Evolutionary conservation across 2,113 vertebrate genomes (phyloP), one percentile per base, ranked within the genome.

Genomic region (Callipepla californica): DNA sequence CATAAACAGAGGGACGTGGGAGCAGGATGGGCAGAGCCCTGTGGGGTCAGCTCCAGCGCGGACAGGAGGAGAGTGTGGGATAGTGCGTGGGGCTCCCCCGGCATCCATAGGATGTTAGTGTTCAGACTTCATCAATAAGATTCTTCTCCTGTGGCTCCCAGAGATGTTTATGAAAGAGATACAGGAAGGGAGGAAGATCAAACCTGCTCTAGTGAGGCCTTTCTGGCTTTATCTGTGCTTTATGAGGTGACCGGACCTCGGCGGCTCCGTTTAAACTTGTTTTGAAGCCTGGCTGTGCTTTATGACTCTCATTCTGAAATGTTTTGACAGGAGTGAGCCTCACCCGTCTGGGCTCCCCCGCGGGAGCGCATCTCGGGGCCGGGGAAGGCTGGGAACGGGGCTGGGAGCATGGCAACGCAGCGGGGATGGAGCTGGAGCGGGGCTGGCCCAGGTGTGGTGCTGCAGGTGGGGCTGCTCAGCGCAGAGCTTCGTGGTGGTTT

Each of bases 141-240:
- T 76, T 87, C 92, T 17, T 76, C 93, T 94, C 83, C 80, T 61
- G 80, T 0, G 2, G 42, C 91, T 93, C 89, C 94, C 94, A 57
- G 63, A 93, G 75, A 92, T 96, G 96, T 96, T 97, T 97, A 97
- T 75, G 88, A 70, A 95, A 96, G 94, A 94, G 94, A 95, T 94
- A 94, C 93, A 95, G 94, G 96, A 95, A 95, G 85, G 87, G 94
- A 92, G 89, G 94, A 96, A 97, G 96, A 97, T 96, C 95, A 96
- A 96, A 96, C 96, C 94, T 96, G 93, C 79, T 62, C 59, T 50
- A 48, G 92, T 0, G 7, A 92, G 77, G 81, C 90, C 79, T 59
- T 66, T n/a, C 75, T 89, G 91, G 67, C 80, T 91, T 96, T 97
- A 97, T 97, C 96, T 96, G 92, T 96, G 89, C 57, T 97, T 97